These are phyloP conservation scores for Melanerpes formicivorus DNA, from an alignment of 2,113 vertebrate species.

Conservation along the genomic window DNA sequence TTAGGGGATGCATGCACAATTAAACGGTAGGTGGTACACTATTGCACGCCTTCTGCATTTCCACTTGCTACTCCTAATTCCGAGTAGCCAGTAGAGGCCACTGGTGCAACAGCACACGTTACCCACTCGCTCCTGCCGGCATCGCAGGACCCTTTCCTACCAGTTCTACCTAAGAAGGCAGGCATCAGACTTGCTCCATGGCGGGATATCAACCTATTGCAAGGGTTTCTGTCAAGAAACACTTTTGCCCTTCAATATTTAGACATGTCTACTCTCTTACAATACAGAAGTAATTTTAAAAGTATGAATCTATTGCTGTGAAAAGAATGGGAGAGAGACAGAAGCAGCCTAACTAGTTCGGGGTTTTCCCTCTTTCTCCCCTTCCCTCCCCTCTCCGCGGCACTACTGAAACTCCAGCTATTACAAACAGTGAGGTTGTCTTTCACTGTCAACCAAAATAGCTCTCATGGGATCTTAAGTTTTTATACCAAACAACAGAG, in stretches of 20 bases:
- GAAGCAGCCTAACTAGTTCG: neutral
- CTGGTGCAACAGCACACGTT: neutral
- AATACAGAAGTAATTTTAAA: neutral
- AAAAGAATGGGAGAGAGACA: neutral
- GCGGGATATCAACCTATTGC: too few relatives aligned
- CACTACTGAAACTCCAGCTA: neutral
- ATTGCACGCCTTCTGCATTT: neutral
- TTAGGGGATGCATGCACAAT: neutral
- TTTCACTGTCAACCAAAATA: neutral
- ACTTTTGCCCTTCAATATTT: neutral
- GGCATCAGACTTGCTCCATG: neutral
- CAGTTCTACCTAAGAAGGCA: neutral
- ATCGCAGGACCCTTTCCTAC: neutral
- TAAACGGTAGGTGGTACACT: neutral
- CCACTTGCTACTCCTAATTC: neutral
- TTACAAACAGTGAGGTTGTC: slow-evolving; percentile 34
- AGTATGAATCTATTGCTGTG: neutral
- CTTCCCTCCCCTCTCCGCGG: too few relatives aligned
- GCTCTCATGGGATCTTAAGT: neutral
- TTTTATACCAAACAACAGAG: neutral
- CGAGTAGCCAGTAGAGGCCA: neutral
- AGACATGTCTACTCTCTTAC: neutral
- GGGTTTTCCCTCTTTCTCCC: fast-evolving
- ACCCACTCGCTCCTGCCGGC: neutral
- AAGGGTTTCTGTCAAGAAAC: neutral